Evolutionary conservation across 2,113 vertebrate genomes (phyloP).

Genomic region (Ctenomys sociabilis): DNA sequence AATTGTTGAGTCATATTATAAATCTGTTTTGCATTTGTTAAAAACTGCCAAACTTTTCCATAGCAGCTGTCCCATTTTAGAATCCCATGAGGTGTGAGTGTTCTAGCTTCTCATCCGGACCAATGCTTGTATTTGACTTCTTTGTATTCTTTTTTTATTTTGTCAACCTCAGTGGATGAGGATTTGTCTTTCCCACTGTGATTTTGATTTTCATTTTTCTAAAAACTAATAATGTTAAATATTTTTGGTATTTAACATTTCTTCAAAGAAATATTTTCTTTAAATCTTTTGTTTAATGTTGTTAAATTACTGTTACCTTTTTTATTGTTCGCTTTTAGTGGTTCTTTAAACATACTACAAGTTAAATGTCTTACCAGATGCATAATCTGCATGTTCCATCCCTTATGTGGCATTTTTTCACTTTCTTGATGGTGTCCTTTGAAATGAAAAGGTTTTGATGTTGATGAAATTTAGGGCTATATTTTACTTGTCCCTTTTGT

Average conservation of each 20-base stretch:
- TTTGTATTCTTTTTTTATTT: background rate
- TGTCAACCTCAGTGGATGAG: background rate
- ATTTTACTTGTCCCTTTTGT: background rate
- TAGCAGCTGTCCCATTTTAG: too few relatives aligned
- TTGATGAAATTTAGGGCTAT: background rate
- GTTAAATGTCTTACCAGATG: background rate
- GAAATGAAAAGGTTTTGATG: background rate
- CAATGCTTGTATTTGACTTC: background rate
- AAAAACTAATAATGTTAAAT: background rate
- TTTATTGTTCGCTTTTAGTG: background rate
- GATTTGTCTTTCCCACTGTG: background rate
- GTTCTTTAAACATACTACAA: background rate
- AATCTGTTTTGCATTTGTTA: background rate
- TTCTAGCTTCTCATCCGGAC: too few relatives aligned
- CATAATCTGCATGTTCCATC: background rate
- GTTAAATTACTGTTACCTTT: background rate
- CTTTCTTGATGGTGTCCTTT: background rate
- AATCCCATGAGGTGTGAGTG: too few relatives aligned
- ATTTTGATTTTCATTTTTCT: constrained; percentile 3
- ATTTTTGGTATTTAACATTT: background rate
- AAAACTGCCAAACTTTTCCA: background rate
- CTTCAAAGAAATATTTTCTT: background rate
- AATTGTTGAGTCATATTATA: background rate
- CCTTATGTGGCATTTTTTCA: background rate
- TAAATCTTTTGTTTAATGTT: background rate